Evolutionary conservation across 2,888 invertebrate genomes (phyloP), one percentile per base, ranked within the genome.

Genomic region (Diloba caeruleocephala): DNA sequence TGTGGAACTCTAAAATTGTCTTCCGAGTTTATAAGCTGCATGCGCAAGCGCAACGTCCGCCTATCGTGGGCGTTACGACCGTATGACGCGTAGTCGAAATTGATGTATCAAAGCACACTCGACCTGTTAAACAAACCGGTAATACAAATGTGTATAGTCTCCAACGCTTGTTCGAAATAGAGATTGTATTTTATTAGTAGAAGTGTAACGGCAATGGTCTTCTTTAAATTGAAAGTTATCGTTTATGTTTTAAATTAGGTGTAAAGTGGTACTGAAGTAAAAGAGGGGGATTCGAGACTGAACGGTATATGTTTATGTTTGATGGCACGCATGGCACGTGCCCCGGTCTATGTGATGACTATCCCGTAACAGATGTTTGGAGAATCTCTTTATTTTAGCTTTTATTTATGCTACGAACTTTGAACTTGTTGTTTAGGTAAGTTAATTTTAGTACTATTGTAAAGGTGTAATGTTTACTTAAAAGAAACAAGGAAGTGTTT

Each of bases 41-140:
- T 78, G 76, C 86, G 82, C 84, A 51, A 66, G 83, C 90, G 89
- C 92, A 89, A 51, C 92, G 91, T 87, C 92, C 81, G 78, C 71
- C 79, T 78, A 50, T 79, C 86, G 92, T 92, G 84, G 92, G 92
- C 90, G 92, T 83, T 80, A 75, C 77, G 83, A 89, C 88, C 78
- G 81, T 90, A 84, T 92, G 91, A 92, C 92, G 92, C 87, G 90
- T 84, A 83, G 79, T 81, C 74, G 77, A 84, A 88, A 87, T 84
- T 85, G 80, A 86, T 84, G 81, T 85, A 82, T 81, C 52, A 74
- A 81, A 79, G 79, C 74, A 73, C 75, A 74, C 71, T 75, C 78
- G 65, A 75, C 76, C 79, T 74, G 71, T 74, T 75, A 76, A 74
- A 70, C 70, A 56, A 55, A 50, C 53, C 70, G 80, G 65, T 71